Percentiles rank a stretch among this genome's conserved stretches.
phyloP scores from a whole-genome alignment of 2,797 vertebrate species.

The Halcyon chelicuti region DNA sequence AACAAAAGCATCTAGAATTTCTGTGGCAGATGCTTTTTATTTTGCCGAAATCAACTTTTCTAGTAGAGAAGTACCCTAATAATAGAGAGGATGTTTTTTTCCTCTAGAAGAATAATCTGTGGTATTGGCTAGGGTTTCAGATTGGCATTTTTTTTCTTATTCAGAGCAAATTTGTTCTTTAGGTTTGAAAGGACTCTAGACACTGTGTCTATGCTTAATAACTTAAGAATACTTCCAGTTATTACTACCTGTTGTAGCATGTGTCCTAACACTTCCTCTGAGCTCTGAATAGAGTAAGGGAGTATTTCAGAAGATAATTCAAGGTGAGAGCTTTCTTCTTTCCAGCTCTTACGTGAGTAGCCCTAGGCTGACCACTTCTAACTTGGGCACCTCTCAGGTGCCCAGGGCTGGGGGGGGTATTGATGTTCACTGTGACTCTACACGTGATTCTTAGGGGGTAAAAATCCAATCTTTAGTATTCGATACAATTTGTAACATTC shows the following conservation, averaged over 20 bases:
- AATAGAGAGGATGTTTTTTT: background rate
- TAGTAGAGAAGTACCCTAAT: background rate
- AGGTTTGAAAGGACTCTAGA: background rate
- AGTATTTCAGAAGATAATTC: background rate
- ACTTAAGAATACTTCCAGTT: no score
- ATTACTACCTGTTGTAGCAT: background rate
- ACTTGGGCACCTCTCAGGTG: background rate
- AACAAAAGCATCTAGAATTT: background rate
- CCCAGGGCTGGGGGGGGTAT: background rate
- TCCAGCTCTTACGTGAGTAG: background rate
- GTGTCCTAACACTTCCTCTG: background rate
- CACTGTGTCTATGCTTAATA: background rate
- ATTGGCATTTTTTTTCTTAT: background rate
- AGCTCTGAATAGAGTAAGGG: background rate
- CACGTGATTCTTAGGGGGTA: accelerated
- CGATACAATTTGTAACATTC: background rate
- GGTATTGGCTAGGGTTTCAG: background rate
- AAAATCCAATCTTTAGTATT: background rate
- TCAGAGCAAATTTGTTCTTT: background rate
- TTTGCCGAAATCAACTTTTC: background rate
- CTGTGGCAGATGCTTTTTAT: background rate
- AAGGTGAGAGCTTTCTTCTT: background rate
- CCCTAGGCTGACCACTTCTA: background rate
- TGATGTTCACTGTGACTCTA: background rate
- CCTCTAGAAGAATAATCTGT: background rate